Evolutionary conservation across 35 echinoderm and acorn worm species (phyloP).

Genomic region (Heliocidaris erythrogramma): DNA sequence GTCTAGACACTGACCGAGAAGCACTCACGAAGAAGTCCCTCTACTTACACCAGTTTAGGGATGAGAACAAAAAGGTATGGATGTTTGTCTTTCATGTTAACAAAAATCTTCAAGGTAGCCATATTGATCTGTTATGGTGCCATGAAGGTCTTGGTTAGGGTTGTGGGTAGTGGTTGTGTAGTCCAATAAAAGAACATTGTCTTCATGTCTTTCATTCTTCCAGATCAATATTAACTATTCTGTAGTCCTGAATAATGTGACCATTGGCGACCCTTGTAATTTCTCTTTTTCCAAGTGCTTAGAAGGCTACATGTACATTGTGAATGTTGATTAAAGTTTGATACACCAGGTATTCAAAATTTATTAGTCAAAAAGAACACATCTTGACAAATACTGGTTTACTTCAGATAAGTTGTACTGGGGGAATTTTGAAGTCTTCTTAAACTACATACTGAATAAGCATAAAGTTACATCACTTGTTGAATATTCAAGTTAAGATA

Average conservation of each 20-base stretch:
- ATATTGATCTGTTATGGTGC: neutral
- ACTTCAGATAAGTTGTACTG: no score
- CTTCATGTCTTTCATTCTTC: neutral
- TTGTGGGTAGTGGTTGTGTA: neutral
- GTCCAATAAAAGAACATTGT: neutral
- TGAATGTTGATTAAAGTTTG: no score
- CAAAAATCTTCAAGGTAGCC: neutral
- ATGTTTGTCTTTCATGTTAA: constrained; percentile 17
- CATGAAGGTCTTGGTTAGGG: neutral
- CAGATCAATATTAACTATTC: neutral
- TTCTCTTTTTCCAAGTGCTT: neutral
- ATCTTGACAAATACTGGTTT: no score
- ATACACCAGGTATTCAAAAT: no score
- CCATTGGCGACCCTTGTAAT: neutral
- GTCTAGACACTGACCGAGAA: constrained; percentile 55
- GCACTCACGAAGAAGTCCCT: constrained; percentile 53
- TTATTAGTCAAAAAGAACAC: no score
- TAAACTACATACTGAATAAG: no score
- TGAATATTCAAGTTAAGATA: no score
- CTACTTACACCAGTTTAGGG: constrained; percentile 73
- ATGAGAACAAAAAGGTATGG: constrained; percentile 89
- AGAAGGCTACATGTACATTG: no score
- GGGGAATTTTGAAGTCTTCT: no score
- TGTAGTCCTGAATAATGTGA: neutral
- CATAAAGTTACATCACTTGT: no score